Evolutionary conservation across 1,140 invertebrate species (phyloP), one percentile per base, ranked within the genome.

Genomic region (Drosophila pectinifera): DNA sequence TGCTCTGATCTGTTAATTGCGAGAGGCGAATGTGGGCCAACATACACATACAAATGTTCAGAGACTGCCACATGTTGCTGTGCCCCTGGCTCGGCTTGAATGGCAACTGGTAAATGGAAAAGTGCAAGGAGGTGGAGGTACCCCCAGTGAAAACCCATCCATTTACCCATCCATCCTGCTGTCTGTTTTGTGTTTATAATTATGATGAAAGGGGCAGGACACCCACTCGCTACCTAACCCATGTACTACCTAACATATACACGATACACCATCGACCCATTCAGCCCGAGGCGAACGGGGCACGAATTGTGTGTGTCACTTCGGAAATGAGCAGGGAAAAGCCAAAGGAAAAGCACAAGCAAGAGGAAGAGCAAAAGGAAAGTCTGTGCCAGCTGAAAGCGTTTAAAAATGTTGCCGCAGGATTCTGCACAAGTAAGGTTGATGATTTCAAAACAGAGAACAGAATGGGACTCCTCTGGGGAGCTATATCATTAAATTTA

Each of bases 1-100:
- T 24, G 75, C 65, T 83, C 59, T 89, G 80, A 80, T 88, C 84
- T 89, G 75, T 88, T 89, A 88, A 88, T 89, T 88, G 80, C 84
- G 54, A 53, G 46, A 41, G 61, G 53, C 55, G 76, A 83, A 88
- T 80, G 79, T 88, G 76, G 84, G 76, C 46, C 79, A 80, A 65
- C 80, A 76, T 65, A 79, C 64, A 65, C 48, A 34, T 13, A 34
- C 31, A 34, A 31, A 53, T 34, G 18, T 53, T 22, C 49, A 22
- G 28, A 22, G 58, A 38, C 63, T 64, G 59, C 46, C 69, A 86
- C 70, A 88, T 85, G 68, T 77, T 80, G 68, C 61, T 36, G n/a
- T n/a, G n/a, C n/a, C n/a, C n/a, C 28, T n/a, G 18, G 18, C 49
- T 51, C 22, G 54, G 38, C 56, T 48, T 56, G 41, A 61, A 74